Percentiles rank a stretch among this genome's conserved stretches.
Evolutionary conservation across 1,140 invertebrate genomes (phyloP).

Genomic region (Nomia melanderi): DNA sequence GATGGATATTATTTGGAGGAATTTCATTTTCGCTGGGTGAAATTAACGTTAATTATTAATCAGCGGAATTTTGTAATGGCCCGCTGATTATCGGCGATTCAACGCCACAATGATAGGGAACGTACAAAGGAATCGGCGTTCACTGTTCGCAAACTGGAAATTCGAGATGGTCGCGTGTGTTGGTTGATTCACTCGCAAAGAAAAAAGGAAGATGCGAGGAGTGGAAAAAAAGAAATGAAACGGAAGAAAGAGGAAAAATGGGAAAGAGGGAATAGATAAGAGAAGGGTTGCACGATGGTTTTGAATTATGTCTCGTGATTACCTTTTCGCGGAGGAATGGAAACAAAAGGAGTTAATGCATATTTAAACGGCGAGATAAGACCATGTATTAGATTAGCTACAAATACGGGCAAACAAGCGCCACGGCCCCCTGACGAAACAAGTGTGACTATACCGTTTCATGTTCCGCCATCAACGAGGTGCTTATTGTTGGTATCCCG

Average conservation of each 20-base stretch:
- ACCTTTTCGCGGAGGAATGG: background rate
- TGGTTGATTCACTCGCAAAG: too few species aligned
- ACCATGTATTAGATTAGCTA: constrained; percentile 50
- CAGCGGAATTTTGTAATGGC: constrained; percentile 23
- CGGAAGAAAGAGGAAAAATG: too few species aligned
- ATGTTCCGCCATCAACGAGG: constrained; percentile 50
- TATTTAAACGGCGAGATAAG: constrained; percentile 31
- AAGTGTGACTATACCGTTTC: constrained; percentile 39
- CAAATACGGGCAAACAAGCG: constrained; percentile 45
- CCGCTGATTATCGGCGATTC: constrained; percentile 6
- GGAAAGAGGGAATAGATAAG: too few species aligned
- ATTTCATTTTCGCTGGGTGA: background rate
- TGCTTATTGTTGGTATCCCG: constrained; percentile 58
- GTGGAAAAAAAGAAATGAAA: background rate
- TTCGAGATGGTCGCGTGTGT: background rate
- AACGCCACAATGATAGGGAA: background rate
- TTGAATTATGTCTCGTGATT: too few species aligned
- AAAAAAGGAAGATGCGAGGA: background rate
- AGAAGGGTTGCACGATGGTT: too few species aligned
- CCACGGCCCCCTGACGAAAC: constrained; percentile 23
- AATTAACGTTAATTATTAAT: constrained; percentile 38
- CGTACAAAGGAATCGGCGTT: constrained; percentile 8
- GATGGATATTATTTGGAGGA: constrained; percentile 2
- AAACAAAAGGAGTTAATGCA: constrained; percentile 11
- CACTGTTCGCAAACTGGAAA: background rate